These are phyloP conservation scores for pig (Sus scrofa) DNA, from an alignment of 2,113 vertebrate species.

Conservation along the genomic window DNA sequence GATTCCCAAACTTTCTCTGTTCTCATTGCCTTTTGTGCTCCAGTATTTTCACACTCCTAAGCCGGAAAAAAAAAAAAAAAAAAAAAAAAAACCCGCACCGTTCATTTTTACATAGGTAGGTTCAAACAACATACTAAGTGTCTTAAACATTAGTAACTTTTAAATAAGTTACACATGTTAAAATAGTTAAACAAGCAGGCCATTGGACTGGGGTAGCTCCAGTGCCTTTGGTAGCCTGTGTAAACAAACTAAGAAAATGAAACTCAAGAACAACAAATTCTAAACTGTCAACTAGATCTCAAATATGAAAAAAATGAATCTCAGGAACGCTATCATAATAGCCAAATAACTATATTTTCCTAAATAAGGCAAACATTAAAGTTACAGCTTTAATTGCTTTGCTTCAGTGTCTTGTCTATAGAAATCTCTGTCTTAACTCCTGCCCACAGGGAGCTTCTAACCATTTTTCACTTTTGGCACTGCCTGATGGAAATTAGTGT, in stretches of 20 bases:
- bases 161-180: background rate
- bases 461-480: background rate
- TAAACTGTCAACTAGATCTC: background rate
- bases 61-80: conserved; percentile 14
- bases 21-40: background rate
- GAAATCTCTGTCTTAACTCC: background rate
- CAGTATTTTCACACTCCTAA: background rate
- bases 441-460: background rate
- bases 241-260: background rate
- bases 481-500: background rate
- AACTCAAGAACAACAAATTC: background rate
- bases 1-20: background rate
- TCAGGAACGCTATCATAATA: background rate
- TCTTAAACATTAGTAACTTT: conserved; percentile 25
- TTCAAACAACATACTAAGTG: conserved; percentile 5
- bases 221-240: background rate
- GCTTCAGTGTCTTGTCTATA: background rate
- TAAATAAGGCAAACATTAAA: background rate
- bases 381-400: background rate
- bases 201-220: background rate
- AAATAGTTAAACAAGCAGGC: background rate
- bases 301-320: background rate
- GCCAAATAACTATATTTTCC: background rate
- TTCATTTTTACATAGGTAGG: background rate
- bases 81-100: no score